Evolutionary conservation across 2,888 invertebrate genomes (phyloP).

Genomic region (Campoletis raptor): DNA sequence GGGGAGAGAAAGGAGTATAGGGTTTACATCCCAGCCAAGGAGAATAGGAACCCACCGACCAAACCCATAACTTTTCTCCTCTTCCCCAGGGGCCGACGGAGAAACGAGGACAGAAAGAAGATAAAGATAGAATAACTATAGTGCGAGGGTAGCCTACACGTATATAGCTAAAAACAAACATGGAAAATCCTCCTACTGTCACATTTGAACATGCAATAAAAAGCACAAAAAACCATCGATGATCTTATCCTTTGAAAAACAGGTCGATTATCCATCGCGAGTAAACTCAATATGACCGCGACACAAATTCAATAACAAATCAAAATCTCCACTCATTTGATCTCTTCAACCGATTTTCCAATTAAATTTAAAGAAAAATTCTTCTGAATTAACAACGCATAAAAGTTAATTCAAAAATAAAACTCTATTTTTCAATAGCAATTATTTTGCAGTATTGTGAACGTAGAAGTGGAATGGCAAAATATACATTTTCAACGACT

Average conservation of each 20-base stretch:
- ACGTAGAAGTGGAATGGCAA: background rate
- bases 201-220: conserved; percentile 37
- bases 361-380: background rate
- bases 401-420: background rate
- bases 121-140: conserved; percentile 50
- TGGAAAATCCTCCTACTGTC: conserved; percentile 28
- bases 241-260: conserved; percentile 10
- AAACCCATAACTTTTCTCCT: conserved; percentile 78
- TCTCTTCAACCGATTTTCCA: background rate
- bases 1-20: conserved; percentile 17
- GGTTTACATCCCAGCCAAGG: conserved; percentile 33
- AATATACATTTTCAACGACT: background rate
- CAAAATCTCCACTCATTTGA: background rate
- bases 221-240: conserved; percentile 31
- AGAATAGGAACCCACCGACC: conserved; percentile 68
- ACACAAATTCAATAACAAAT: background rate
- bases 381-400: background rate
- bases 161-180: conserved; percentile 38
- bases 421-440: background rate
- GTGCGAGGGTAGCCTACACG: conserved; percentile 46
- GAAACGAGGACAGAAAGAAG: conserved; percentile 57
- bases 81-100: conserved; percentile 74
- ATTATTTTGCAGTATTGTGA: background rate
- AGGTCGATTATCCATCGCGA: conserved; percentile 9
- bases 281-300: background rate